Evolutionary conservation across 2,113 vertebrate genomes (phyloP).

Genomic region (Apteryx mantelli): DNA sequence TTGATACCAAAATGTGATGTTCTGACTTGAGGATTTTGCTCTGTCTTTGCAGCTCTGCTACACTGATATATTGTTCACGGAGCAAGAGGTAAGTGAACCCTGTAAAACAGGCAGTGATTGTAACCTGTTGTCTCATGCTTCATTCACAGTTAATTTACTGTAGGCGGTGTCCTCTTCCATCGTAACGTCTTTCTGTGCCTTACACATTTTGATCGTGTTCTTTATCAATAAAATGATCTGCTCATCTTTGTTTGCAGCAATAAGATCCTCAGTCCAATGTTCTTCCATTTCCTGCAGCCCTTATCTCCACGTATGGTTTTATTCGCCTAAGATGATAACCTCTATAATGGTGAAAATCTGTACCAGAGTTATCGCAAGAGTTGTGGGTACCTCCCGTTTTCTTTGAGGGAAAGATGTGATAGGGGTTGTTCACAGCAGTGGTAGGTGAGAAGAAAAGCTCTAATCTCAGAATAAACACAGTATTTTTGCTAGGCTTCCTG

Average conservation of each 20-base stretch:
- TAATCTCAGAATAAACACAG: neutral
- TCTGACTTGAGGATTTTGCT: neutral
- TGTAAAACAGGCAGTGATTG: neutral
- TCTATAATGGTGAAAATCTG: neutral
- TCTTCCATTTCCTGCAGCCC: neutral
- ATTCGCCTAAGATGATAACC: neutral
- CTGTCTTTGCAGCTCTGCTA: constrained; percentile 89
- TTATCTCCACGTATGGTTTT: neutral
- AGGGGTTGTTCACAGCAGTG: neutral
- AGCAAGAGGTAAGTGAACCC: constrained; percentile 91
- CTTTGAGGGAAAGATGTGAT: neutral
- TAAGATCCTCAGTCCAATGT: neutral
- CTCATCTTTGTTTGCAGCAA: neutral
- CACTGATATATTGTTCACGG: constrained; percentile 97
- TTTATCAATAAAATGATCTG: neutral
- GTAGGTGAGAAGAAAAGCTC: neutral
- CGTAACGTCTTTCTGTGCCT: neutral
- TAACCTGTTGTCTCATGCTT: neutral
- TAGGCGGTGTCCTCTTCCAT: neutral
- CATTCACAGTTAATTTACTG: neutral
- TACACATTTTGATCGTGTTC: neutral
- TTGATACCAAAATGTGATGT: neutral
- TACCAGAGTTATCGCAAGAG: neutral
- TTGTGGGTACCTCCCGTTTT: neutral
- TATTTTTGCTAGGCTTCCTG: neutral